Conservation (phyloP, 2,888 invertebrate genomes). For the Diarsia brunnea region DNA sequence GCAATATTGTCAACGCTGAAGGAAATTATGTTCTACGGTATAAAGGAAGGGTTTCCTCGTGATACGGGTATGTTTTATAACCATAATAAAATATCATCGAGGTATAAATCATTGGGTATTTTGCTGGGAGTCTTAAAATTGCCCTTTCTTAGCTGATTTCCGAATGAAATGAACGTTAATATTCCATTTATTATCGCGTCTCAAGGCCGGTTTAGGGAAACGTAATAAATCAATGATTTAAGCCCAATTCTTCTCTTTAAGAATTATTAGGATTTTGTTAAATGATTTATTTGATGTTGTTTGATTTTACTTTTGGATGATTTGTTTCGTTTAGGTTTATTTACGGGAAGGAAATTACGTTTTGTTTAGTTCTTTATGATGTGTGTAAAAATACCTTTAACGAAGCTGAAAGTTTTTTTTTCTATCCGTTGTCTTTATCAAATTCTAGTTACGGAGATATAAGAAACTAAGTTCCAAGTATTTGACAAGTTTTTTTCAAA, state of each 20-base stretch:
- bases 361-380: not conserved
- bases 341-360: not conserved
- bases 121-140: slow-evolving; percentile 77
- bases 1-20: slow-evolving; percentile 77
- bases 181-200: slow-evolving; percentile 62
- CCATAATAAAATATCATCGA: slow-evolving; percentile 84
- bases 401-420: too few species aligned
- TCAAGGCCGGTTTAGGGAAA: slow-evolving; percentile 47
- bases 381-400: too few species aligned
- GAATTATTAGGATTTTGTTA: slow-evolving; percentile 49
- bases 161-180: slow-evolving; percentile 71
- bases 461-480: too few species aligned
- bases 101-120: slow-evolving; percentile 83
- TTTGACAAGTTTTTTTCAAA: too few species aligned
- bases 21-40: slow-evolving; percentile 77
- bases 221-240: slow-evolving; percentile 66
- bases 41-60: slow-evolving; percentile 78
- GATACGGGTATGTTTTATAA: slow-evolving; percentile 81
- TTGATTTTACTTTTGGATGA: slow-evolving; percentile 52
- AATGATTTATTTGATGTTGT: slow-evolving; percentile 61
- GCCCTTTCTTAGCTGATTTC: slow-evolving; percentile 75
- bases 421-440: too few species aligned
- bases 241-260: slow-evolving; percentile 58
- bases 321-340: slow-evolving; percentile 18
- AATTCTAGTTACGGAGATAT: too few species aligned